Percentiles rank a stretch among this genome's conserved stretches.
These are phyloP conservation scores for Coregonus ussuriensis DNA, from an alignment of 2,797 vertebrate genomes.

Conservation along the genomic window DNA sequence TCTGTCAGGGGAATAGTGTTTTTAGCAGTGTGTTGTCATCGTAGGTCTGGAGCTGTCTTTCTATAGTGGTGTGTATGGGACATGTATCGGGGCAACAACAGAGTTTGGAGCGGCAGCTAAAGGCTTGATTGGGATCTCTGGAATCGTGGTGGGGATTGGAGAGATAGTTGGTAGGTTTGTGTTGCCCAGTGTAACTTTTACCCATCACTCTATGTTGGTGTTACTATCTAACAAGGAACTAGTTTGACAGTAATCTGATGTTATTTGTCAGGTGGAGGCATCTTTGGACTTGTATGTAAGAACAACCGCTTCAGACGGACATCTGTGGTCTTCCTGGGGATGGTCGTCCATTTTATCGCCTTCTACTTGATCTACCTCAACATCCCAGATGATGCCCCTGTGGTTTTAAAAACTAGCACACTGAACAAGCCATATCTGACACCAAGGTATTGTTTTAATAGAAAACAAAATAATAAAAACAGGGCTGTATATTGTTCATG, in stretches of 20 bases:
- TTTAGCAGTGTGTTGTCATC: constrained; percentile 20
- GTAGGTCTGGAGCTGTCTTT: constrained; percentile 80
- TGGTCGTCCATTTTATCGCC: constrained; percentile 82
- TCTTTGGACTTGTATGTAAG: constrained; percentile 79
- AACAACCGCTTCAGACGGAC: constrained; percentile 81
- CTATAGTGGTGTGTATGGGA: constrained; percentile 83
- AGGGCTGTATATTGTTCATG: neutral
- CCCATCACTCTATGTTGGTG: neutral
- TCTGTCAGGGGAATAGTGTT: neutral
- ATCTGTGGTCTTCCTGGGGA: constrained; percentile 81
- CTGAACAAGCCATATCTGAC: constrained; percentile 68
- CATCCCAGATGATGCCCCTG: constrained; percentile 77
- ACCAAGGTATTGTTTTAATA: constrained; percentile 66
- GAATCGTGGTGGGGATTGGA: constrained; percentile 79
- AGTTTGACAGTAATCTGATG: neutral
- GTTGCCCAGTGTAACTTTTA: neutral
- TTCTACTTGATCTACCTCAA: constrained; percentile 84
- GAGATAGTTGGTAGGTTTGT: constrained; percentile 78
- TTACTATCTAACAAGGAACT: neutral
- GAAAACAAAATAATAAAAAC: neutral
- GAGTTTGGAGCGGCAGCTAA: constrained; percentile 74
- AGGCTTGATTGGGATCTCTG: constrained; percentile 81
- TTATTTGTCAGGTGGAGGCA: constrained; percentile 71
- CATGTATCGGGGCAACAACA: constrained; percentile 78
- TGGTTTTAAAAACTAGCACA: constrained; percentile 64